These are phyloP conservation scores for Anarsia innoxiella DNA, from an alignment of 2,888 invertebrate species.

Conservation along the genomic window DNA sequence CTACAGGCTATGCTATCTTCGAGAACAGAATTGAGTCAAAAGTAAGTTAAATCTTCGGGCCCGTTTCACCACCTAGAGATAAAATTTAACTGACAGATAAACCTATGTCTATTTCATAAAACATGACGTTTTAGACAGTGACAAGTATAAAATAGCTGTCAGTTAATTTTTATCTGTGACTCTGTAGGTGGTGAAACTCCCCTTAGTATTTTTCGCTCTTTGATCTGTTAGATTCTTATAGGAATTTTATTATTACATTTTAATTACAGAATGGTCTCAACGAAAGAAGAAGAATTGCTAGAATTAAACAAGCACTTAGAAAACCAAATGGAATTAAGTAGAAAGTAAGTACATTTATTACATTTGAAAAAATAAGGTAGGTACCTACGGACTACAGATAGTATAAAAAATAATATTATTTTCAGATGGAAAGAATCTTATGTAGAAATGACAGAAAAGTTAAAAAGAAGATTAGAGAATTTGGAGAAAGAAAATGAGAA, in stretches of 20 bases:
- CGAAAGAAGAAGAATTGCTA: slow-evolving; percentile 64
- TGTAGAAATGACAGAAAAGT: slow-evolving; percentile 75
- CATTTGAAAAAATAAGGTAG: neutral
- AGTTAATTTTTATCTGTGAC: too few relatives aligned
- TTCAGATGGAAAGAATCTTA: slow-evolving; percentile 80
- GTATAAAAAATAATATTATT: slow-evolving; percentile 13
- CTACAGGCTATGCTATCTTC: slow-evolving; percentile 53
- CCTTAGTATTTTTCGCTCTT: too few relatives aligned
- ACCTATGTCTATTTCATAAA: too few relatives aligned
- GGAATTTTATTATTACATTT: too few relatives aligned
- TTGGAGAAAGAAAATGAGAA: slow-evolving; percentile 71
- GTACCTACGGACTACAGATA: neutral
- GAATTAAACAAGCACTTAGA: slow-evolving; percentile 75
- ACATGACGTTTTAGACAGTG: too few relatives aligned
- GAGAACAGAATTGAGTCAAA: slow-evolving; percentile 51
- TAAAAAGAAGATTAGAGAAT: slow-evolving; percentile 74
- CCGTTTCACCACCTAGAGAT: too few relatives aligned
- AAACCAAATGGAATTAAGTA: slow-evolving; percentile 75
- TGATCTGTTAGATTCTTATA: too few relatives aligned
- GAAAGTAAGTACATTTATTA: slow-evolving; percentile 49
- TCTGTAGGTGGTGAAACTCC: too few relatives aligned
- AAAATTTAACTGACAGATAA: too few relatives aligned
- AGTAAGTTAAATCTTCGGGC: too few relatives aligned
- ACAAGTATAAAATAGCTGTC: too few relatives aligned
- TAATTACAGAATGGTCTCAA: slow-evolving; percentile 55